These are phyloP conservation scores for Oligia fasciuncula DNA, from an alignment of 2,888 invertebrate species.

Conservation along the genomic window DNA sequence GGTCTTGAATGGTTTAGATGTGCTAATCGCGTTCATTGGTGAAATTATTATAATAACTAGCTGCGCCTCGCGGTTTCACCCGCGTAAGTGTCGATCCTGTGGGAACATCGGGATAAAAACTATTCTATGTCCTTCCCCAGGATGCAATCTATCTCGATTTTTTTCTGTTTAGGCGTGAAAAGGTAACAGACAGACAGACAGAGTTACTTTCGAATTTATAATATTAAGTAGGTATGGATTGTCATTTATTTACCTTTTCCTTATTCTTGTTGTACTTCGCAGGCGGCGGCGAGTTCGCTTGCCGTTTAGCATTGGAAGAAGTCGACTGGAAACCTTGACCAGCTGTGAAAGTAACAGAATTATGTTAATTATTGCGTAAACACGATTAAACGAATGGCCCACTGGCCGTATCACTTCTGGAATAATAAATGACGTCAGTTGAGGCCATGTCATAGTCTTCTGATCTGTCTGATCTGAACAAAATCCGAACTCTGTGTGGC, in stretches of 20 bases:
- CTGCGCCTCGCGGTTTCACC: too few relatives aligned
- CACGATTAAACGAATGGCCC: neutral
- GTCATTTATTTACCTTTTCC: constrained; percentile 78
- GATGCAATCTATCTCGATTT: too few relatives aligned
- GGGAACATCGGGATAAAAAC: too few relatives aligned
- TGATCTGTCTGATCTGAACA: neutral
- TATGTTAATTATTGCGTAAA: constrained; percentile 8
- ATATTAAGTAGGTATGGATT: too few relatives aligned
- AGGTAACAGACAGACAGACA: too few relatives aligned
- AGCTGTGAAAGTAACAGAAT: constrained; percentile 70
- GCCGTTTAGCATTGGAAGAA: constrained; percentile 79
- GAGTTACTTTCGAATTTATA: too few relatives aligned
- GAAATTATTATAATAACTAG: too few relatives aligned
- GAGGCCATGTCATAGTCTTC: constrained; percentile 1
- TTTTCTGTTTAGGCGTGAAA: too few relatives aligned
- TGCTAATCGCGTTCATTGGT: too few relatives aligned
- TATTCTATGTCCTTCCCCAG: too few relatives aligned
- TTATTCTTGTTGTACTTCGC: constrained; percentile 84
- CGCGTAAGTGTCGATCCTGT: too few relatives aligned
- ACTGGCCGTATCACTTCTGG: constrained; percentile 11
- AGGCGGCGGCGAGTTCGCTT: constrained; percentile 79
- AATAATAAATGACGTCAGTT: neutral
- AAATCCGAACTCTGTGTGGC: neutral
- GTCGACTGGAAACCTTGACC: constrained; percentile 76
- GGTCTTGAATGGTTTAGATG: too few relatives aligned